Evolutionary conservation across 2,888 invertebrate genomes (phyloP).

Genomic region (Liopterus haemorrhoidalis): DNA sequence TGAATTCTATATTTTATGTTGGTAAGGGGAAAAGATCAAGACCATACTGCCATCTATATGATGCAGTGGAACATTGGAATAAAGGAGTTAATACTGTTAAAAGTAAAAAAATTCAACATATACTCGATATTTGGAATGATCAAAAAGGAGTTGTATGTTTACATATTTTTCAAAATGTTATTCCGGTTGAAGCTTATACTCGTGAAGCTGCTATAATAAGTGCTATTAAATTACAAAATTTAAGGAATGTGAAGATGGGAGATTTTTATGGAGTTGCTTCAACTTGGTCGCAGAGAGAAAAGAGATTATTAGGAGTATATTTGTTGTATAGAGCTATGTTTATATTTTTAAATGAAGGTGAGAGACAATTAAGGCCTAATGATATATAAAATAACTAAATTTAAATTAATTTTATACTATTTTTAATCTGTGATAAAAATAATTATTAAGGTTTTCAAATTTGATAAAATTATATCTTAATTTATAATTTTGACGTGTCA

Average conservation of each 20-base stretch:
- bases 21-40: conserved; percentile 89
- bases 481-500: too few relatives aligned
- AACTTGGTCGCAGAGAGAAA: conserved; percentile 66
- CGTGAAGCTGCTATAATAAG: conserved; percentile 94
- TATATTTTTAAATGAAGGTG: conserved; percentile 82
- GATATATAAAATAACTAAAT: too few relatives aligned
- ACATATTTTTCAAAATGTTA: conserved; percentile 84
- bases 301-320: conserved; percentile 68
- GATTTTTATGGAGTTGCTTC: conserved; percentile 75
- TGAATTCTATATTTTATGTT: conserved; percentile 87
- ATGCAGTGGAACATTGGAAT: conserved; percentile 67
- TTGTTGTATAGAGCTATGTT: conserved; percentile 75
- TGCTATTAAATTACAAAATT: conserved; percentile 67
- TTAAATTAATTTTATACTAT: conserved; percentile 16
- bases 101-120: conserved; percentile 64
- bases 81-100: conserved; percentile 41
- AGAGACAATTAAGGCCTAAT: conserved; percentile 74
- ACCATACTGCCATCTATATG: conserved; percentile 86
- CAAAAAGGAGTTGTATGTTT: conserved; percentile 83
- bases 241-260: conserved; percentile 74
- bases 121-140: conserved; percentile 80
- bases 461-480: neutral
- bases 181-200: conserved; percentile 87
- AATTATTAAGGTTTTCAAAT: neutral
- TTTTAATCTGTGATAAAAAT: neutral